These are phyloP conservation scores for Rhagoletis zephyria DNA, from an alignment of 1,140 invertebrate genomes.

Conservation along the genomic window DNA sequence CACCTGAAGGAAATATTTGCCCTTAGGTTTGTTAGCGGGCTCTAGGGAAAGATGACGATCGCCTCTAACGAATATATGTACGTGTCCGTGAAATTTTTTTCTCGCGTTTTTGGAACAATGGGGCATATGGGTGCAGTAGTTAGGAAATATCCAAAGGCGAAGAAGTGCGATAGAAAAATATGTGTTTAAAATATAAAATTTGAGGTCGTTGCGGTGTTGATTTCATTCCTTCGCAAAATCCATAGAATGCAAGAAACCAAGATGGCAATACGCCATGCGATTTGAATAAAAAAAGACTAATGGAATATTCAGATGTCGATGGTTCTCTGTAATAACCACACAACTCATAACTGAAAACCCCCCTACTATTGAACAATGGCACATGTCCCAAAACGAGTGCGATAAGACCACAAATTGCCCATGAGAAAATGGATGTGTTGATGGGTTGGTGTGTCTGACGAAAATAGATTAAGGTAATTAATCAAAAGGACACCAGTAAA, in stretches of 20 bases:
- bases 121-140: background rate
- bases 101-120: background rate
- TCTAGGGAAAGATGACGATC: background rate
- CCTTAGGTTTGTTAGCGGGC: too few relatives aligned
- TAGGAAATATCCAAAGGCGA: background rate
- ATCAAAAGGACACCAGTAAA: background rate
- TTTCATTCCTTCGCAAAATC: too few relatives aligned
- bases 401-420: background rate
- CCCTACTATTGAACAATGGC: too few relatives aligned
- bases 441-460: background rate
- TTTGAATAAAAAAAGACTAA: too few relatives aligned
- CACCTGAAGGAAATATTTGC: background rate
- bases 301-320: too few relatives aligned
- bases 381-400: background rate
- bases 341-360: too few relatives aligned
- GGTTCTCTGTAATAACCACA: too few relatives aligned
- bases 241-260: too few relatives aligned
- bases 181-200: background rate
- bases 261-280: too few relatives aligned
- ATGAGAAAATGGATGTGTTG: background rate
- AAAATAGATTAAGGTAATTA: background rate
- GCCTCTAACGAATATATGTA: background rate
- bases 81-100: slow-evolving; percentile 22
- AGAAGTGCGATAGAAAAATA: background rate
- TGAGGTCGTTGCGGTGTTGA: too few relatives aligned